Conservation (phyloP, 2,888 invertebrate genomes). For the Sthenelais limicola region DNA sequence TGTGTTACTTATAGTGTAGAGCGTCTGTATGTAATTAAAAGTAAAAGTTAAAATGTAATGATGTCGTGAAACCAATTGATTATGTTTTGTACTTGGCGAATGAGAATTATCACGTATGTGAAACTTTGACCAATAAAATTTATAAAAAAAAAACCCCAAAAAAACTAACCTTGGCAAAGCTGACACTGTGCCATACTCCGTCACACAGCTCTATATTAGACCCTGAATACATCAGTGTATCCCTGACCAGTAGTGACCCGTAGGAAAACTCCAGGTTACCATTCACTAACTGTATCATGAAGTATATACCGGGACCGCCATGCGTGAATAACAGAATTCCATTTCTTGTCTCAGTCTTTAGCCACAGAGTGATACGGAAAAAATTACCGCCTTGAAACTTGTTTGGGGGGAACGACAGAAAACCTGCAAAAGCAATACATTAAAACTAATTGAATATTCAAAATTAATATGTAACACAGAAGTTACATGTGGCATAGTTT, state of each 20-base stretch:
- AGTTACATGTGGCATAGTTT: constrained; percentile 5
- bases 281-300: constrained; percentile 59
- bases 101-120: too few relatives aligned
- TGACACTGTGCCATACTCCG: constrained; percentile 59
- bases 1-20: too few relatives aligned
- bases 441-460: neutral
- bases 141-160: too few relatives aligned
- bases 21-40: too few relatives aligned
- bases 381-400: constrained; percentile 42
- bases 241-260: constrained; percentile 45
- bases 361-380: neutral
- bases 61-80: too few relatives aligned
- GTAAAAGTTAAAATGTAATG: too few relatives aligned
- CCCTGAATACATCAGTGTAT: constrained; percentile 54
- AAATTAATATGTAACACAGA: constrained; percentile 41
- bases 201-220: constrained; percentile 57
- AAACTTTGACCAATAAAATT: too few relatives aligned
- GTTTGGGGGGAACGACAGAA: constrained; percentile 29
- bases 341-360: constrained; percentile 59
- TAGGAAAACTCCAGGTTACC: constrained; percentile 61
- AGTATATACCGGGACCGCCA: constrained; percentile 63
- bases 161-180: neutral
- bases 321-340: constrained; percentile 66
- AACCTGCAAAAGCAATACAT: constrained; percentile 42
- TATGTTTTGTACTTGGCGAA: too few relatives aligned